Evolutionary conservation across 2,113 vertebrate species (phyloP), one percentile per base, ranked within the genome.

Genomic region (Salvator merianae): DNA sequence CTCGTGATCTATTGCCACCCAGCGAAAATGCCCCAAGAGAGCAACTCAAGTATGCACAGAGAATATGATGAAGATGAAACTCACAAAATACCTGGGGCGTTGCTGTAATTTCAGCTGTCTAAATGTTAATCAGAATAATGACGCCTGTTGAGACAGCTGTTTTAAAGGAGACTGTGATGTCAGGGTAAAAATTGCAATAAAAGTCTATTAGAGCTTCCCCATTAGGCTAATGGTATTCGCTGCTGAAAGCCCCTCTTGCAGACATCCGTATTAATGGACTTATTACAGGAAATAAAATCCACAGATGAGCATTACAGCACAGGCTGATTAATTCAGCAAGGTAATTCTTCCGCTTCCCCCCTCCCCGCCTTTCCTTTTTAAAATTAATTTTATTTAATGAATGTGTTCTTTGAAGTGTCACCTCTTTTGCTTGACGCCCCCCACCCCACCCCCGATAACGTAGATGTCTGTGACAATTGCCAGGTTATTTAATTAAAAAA

Each of bases 261-360:
- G 92, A 94, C 94, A 92, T 89, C 85, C 84, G 87, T 91, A 91
- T 93, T 93, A 93, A 94, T 94, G 93, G 93, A 89, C 93, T 93
- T 94, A 93, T 94, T 93, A 94, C 92, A 94, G 94, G 92, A 94
- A 94, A 94, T 94, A 92, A 94, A 94, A 94, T 90, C 89, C 3
- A 55, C 89, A 85, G 90, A 90, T 93, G 93, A 93, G 86, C 90
- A 94, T 93, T 93, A 90, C 83, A 89, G 88, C 88, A 90, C 83
- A 88, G 91, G 84, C 87, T 94, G 93, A 93, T 93, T 94, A 92
- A 94, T 93, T 92, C 92, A 82, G 88, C 90, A 88, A 93, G 90
- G 94, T 93, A 93, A 91, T 91, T 80, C 90, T 88, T 88, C 85
- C 47, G 28, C 36, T 80, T 86, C 85, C 79, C 47, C n/a, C n/a